Conservation (phyloP, 2,888 invertebrate genomes). For the Amphipyra berbera region DNA sequence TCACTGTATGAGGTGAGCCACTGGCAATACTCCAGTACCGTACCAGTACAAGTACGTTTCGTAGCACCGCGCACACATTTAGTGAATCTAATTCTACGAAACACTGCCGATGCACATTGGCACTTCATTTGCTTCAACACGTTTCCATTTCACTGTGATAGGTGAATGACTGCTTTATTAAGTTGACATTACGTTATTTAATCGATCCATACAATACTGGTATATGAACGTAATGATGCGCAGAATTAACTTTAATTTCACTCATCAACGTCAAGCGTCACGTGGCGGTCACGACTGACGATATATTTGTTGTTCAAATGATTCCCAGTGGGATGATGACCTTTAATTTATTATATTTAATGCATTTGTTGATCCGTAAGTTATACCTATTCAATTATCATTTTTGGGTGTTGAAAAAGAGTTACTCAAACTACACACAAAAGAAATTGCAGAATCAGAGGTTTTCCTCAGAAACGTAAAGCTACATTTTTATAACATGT, state of each 20-base stretch:
- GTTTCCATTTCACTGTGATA: constrained; percentile 67
- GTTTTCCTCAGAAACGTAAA: too few relatives aligned
- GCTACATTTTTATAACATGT: background rate
- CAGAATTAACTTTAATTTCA: constrained; percentile 53
- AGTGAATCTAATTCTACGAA: background rate
- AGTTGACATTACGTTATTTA: constrained; percentile 77
- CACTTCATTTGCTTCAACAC: constrained; percentile 8
- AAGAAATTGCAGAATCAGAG: too few relatives aligned
- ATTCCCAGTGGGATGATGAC: constrained; percentile 22
- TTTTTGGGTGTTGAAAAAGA: too few relatives aligned
- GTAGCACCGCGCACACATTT: too few relatives aligned
- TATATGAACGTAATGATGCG: constrained; percentile 40
- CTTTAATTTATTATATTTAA: constrained; percentile 2
- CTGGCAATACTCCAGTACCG: too few relatives aligned
- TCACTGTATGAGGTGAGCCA: too few relatives aligned
- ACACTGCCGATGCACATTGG: background rate
- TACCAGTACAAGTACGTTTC: too few relatives aligned
- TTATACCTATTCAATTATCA: too few relatives aligned
- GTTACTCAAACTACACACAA: too few relatives aligned
- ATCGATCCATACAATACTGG: constrained; percentile 65
- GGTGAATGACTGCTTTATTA: constrained; percentile 86
- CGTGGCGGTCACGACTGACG: constrained; percentile 16
- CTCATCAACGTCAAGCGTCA: constrained; percentile 42
- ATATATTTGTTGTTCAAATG: constrained; percentile 26
- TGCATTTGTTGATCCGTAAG: background rate